phyloP scores from a whole-genome alignment of 2,797 vertebrate genomes.

The Hapalemur alaotrensis region DNA sequence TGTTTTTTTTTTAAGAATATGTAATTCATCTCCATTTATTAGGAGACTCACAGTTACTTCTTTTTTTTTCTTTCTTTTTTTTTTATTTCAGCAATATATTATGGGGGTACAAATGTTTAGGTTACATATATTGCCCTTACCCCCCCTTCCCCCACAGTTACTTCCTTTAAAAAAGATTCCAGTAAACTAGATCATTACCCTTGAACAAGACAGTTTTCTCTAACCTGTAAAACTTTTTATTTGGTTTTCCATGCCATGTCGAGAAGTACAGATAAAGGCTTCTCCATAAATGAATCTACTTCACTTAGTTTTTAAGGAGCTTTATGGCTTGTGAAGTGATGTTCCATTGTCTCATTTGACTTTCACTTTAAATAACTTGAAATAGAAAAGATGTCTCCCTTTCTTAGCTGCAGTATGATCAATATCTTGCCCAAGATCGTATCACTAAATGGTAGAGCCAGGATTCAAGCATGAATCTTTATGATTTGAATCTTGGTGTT shows the following conservation, averaged over 20 bases:
- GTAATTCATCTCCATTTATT: conserved; percentile 51
- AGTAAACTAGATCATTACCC: conserved; percentile 43
- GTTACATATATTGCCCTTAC: too few species aligned
- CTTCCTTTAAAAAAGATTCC: conserved; percentile 25
- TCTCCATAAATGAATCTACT: neutral
- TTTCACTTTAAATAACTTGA: conserved; percentile 9
- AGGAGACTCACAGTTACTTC: neutral
- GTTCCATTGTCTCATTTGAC: neutral
- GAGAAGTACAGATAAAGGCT: neutral
- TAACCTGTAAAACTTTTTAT: conserved; percentile 27
- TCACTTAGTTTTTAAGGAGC: neutral
- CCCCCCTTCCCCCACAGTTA: neutral
- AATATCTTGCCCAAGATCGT: neutral
- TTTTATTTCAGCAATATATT: too few species aligned
- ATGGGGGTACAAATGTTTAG: too few species aligned
- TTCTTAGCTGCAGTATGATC: neutral
- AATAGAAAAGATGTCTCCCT: neutral
- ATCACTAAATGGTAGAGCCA: neutral
- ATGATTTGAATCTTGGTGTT: neutral
- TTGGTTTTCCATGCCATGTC: conserved; percentile 19
- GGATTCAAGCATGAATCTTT: neutral
- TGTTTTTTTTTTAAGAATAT: conserved; percentile 20
- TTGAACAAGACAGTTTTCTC: conserved; percentile 50
- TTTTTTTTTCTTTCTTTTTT: too few species aligned
- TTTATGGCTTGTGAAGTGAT: neutral